Percentiles rank a stretch among this genome's conserved stretches.
These are phyloP conservation scores for Parnassius mnemosyne DNA, from an alignment of 2,888 invertebrate genomes.

Conservation along the genomic window DNA sequence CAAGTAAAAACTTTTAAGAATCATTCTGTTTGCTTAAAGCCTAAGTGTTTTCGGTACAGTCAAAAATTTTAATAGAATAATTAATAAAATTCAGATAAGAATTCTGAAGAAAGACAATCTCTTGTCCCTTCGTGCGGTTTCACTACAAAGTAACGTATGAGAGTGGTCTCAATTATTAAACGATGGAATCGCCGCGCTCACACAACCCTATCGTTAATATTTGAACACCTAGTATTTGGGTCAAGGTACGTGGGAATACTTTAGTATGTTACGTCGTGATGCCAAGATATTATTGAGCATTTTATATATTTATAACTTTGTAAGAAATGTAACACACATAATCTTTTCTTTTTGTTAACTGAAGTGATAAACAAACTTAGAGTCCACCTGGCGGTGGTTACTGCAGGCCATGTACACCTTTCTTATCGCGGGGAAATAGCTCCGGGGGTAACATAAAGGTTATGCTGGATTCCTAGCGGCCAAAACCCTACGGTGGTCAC, in stretches of 20 bases:
- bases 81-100: too few relatives aligned
- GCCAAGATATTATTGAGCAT: conserved; percentile 49
- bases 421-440: too few relatives aligned
- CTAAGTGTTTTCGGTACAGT: too few relatives aligned
- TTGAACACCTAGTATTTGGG: conserved; percentile 72
- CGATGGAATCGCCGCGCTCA: conserved; percentile 66
- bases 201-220: conserved; percentile 71
- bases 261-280: conserved; percentile 34
- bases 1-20: too few relatives aligned
- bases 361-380: background rate
- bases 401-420: too few relatives aligned
- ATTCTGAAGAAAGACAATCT: too few relatives aligned
- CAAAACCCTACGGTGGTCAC: too few relatives aligned
- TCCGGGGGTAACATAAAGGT: too few relatives aligned
- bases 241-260: conserved; percentile 52
- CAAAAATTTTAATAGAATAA: too few relatives aligned
- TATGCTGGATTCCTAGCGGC: too few relatives aligned
- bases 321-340: background rate
- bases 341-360: background rate
- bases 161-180: conserved; percentile 73
- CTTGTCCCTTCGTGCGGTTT: conserved; percentile 36
- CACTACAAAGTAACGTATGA: conserved; percentile 51
- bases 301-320: conserved; percentile 8
- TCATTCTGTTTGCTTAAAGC: too few relatives aligned
- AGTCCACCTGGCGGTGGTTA: too few relatives aligned